phyloP scores from a whole-genome alignment of 2,888 invertebrate species.

The Calameuta pallipes region DNA sequence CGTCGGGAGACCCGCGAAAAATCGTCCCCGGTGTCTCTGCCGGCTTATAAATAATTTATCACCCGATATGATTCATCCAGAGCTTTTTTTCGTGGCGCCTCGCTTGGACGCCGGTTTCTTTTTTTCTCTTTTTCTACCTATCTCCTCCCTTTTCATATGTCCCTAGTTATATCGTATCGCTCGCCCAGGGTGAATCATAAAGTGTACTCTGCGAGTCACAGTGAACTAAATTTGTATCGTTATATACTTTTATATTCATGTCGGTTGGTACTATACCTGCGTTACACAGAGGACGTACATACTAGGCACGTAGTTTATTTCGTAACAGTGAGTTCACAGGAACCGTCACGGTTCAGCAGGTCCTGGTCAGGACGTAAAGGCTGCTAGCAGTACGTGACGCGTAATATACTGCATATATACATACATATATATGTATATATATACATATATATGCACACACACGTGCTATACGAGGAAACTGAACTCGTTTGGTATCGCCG shows the following conservation, averaged over 20 bases:
- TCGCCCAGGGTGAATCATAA: neutral
- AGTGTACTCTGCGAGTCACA: neutral
- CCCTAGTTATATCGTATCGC: neutral
- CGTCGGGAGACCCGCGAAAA: neutral
- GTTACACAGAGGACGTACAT: neutral
- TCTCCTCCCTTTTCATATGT: neutral
- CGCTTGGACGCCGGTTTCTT: neutral
- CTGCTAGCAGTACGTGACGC: neutral
- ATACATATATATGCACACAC: too few species aligned
- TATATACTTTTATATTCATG: neutral
- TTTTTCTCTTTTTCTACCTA: neutral
- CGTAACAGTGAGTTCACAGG: neutral
- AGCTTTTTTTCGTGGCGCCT: neutral
- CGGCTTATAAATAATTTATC: neutral
- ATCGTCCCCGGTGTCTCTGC: neutral
- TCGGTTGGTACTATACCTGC: neutral
- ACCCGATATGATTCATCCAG: neutral
- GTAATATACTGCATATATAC: neutral
- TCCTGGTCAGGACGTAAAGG: neutral
- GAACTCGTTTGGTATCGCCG: neutral
- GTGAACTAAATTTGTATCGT: neutral
- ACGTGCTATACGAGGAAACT: neutral
- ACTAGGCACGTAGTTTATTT: neutral
- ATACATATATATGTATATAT: too few species aligned
- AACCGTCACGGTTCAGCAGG: neutral